Evolutionary conservation across 1,140 invertebrate genomes (phyloP), one percentile per base, ranked within the genome.

Genomic region (Drosophila yakuba): DNA sequence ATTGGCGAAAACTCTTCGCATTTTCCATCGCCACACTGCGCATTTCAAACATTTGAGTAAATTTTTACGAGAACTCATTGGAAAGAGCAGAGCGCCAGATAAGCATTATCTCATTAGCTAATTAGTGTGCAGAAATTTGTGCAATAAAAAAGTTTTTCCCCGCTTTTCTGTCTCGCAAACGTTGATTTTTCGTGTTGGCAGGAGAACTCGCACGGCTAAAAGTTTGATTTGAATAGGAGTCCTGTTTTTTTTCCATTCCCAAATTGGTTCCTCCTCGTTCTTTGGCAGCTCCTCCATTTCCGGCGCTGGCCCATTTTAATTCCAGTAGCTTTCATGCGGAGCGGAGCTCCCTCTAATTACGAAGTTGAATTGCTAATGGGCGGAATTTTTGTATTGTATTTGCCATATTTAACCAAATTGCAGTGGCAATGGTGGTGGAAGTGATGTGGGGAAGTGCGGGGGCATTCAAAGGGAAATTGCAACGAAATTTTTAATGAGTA

Each of bases 71-170:
- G 45, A 66, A 74, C 45, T 75, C 73, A 74, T 74, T 41, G 74
- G 32, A 60, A 43, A 56, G 64, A 45, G 57, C 63, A 44, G 68
- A 68, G 71, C 75, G 25, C 82, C 79, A 76, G 83, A 86, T 86
- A 86, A 88, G 83, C 84, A 83, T 88, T 88, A 88, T 88, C 84
- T 88, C 83, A 89, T 88, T 88, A 88, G 83, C 83, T 88, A 88
- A 88, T 88, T 88, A 88, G 83, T 77, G 83, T 66, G 78, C 68
- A 80, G 63, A 84, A 88, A 84, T 88, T 88, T 80, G 48, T 23
- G 84, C 84, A 89, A 88, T 89, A 88, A 88, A 88, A 86, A 88
- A 89, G 68, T 88, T 88, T 83, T 50, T 23, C 60, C 60, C 51
- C 38, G 68, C 59, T 57, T 35, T 38, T 35, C 45, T 2, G 36